Evolutionary conservation across 2,797 vertebrate genomes (phyloP), one percentile per base, ranked within the genome.

Genomic region (Hemibagrus guttatus): DNA sequence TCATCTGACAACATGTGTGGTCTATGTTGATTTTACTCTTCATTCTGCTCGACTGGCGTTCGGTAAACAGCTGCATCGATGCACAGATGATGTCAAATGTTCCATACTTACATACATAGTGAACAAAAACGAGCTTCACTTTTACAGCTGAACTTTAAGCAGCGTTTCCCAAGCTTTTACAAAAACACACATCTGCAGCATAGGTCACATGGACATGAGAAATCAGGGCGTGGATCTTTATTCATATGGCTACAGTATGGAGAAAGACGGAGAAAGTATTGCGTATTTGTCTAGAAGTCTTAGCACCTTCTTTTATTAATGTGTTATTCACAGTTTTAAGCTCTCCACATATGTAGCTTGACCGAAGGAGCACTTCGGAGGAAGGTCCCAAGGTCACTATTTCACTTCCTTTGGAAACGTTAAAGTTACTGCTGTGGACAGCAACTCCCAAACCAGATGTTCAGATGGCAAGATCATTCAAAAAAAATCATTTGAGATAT

Each of bases 381-480:
- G 31, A 81, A 46, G 71, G 89, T 88, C 28, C 84, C 54, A 79
- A 13, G 87, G 54, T 87, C 85, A 46, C 87, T 86, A 87, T 79
- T 87, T 31, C 88, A 88, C 84, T 87, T 91, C 89, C 79, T 89
- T 90, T 85, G 91, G 89, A 92, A 91, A 89, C 82, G 21, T 90
- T 49, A 84, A 88, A 92, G 88, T 90, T 86, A 90, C 91, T 90
- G 88, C 86, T 84, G 88, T 74, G 87, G 88, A 90, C 84, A 89
- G 85, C 90, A 92, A 91, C 87, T 92, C 90, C 89, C 87, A 92
- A 92, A 91, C 89, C 94, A 93, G 92, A 93, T 93, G 92, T 93
- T 89, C n/a, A 88, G 89, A 93, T 92, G 92, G 90, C 89, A 93
- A 87, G 83, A 49, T 87, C 49, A 31, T 21, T 84, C 69, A 58